Conservation (phyloP, 2,797 vertebrate species). For the Microctenopoma stevenorrisi region DNA sequence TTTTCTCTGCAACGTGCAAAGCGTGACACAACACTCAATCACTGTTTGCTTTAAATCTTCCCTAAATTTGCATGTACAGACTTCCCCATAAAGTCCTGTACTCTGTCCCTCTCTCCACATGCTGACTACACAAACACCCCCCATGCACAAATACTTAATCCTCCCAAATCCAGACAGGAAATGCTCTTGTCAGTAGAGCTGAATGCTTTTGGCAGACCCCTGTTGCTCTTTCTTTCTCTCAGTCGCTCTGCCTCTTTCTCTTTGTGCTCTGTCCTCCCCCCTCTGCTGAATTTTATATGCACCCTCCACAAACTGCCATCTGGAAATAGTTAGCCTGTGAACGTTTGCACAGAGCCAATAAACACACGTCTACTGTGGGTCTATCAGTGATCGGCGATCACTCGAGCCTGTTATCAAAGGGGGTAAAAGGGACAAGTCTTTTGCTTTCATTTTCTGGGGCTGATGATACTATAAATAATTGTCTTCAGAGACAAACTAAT, state of each 20-base stretch:
- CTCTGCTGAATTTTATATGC: constrained; percentile 61
- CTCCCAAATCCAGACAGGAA: constrained; percentile 79
- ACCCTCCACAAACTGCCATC: constrained; percentile 71
- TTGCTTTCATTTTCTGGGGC: constrained; percentile 38
- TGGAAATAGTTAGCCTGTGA: constrained; percentile 76
- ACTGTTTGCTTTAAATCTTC: not conserved
- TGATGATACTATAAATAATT: not conserved
- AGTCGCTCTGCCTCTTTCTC: constrained; percentile 5
- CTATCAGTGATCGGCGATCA: constrained; percentile 41
- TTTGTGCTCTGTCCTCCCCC: not conserved
- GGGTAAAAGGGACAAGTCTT: constrained; percentile 6
- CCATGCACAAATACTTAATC: constrained; percentile 70
- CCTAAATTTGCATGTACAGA: not conserved
- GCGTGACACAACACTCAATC: constrained; percentile 3
- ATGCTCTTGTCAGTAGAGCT: constrained; percentile 75
- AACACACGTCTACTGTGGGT: constrained; percentile 35
- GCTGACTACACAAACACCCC: constrained; percentile 46
- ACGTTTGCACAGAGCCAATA: constrained; percentile 62
- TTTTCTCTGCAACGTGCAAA: constrained; percentile 1
- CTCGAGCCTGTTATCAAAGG: constrained; percentile 20
- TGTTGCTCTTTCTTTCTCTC: constrained; percentile 38
- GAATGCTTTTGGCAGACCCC: constrained; percentile 78
- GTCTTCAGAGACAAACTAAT: not conserved
- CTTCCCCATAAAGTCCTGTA: constrained; percentile 22
- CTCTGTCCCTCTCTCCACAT: constrained; percentile 44